Base-by-base conservation (phyloP, 2,113 vertebrate species). In the Oncorhynchus nerka region DNA sequence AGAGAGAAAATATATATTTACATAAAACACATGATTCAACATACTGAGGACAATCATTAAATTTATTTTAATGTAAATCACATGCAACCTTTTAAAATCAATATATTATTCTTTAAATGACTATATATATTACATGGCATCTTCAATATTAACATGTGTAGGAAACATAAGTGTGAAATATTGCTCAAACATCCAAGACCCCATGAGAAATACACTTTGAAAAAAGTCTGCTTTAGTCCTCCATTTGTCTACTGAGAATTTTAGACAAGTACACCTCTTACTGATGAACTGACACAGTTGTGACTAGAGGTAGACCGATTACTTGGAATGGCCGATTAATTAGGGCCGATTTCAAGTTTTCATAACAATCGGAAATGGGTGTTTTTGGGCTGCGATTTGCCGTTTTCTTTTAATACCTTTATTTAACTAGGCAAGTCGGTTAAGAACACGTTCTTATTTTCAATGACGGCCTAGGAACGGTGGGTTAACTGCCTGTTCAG, bases 221-320 rank as follows among this genome's bases (percentile, higher is more conserved):
- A 64, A 22, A 26, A 64, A 26, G 24, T 24, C 62, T 0, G 11
- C 15, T 16, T 15, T 67, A 26, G 5, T 28, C 16, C 32, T 69
- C 26, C 8, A 6, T 45, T n/a, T 4, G 4, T 32, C 32, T 20
- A n/a, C 19, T 49, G 30, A 1, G n/a, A 51, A 73, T 62, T 39
- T 34, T 39, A 9, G 22, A 11, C 11, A 20, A 7, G 4, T 79
- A 9, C 15, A n/a, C 30, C 4, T 70, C 12, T 59, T 45, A 76
- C 48, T n/a, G 68, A 61, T 13, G 81, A 83, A 75, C 34, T 1
- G 19, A 75, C 55, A 67, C 28, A 48, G 5, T 34, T 34, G 4
- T 69, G 74, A 16, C 22, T 28, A 28, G 3, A 28, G 28, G 28
- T 28, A 28, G 28, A 28, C 28, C 28, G 28, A 28, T 3, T 28